A percentile compares a stretch with the other conserved stretches of the same genome.
phyloP scores from a whole-genome alignment of 2,797 vertebrate species.

The Paedocypris micromegethes region DNA sequence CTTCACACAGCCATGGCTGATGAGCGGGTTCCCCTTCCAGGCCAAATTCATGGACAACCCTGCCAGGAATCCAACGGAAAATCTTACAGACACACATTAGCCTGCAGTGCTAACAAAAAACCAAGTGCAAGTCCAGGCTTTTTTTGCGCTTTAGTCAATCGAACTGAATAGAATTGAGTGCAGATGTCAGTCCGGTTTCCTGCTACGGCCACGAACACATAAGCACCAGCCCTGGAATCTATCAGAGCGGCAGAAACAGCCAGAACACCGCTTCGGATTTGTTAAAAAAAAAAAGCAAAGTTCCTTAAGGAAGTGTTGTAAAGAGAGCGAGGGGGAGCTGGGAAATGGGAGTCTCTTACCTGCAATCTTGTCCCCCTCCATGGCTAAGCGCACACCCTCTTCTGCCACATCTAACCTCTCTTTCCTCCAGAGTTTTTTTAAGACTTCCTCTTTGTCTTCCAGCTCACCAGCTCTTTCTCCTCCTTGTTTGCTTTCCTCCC shows the following conservation, averaged over 20 bases:
- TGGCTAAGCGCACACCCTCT: constrained; percentile 64
- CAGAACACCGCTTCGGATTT: too few species aligned
- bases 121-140: too few species aligned
- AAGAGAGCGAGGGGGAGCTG: not conserved
- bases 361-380: constrained; percentile 79
- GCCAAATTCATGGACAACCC: constrained; percentile 43
- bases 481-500: constrained; percentile 37
- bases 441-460: constrained; percentile 63
- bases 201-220: constrained; percentile 3
- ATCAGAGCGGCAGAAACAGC: not conserved
- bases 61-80: constrained; percentile 30
- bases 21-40: constrained; percentile 37
- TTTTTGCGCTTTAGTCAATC: not conserved
- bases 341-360: constrained; percentile 57
- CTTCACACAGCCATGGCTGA: constrained; percentile 22
- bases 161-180: not conserved
- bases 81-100: constrained; percentile 22
- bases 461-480: constrained; percentile 43
- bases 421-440: constrained; percentile 60
- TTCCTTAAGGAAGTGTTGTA: not conserved
- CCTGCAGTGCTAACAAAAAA: not conserved
- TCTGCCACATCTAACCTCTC: constrained; percentile 66
- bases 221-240: not conserved
- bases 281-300: not conserved
- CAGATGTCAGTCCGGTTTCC: not conserved